Evolutionary conservation across 2,888 invertebrate species (phyloP), one percentile per base, ranked within the genome.

Genomic region (Hypselothyrea guttata): DNA sequence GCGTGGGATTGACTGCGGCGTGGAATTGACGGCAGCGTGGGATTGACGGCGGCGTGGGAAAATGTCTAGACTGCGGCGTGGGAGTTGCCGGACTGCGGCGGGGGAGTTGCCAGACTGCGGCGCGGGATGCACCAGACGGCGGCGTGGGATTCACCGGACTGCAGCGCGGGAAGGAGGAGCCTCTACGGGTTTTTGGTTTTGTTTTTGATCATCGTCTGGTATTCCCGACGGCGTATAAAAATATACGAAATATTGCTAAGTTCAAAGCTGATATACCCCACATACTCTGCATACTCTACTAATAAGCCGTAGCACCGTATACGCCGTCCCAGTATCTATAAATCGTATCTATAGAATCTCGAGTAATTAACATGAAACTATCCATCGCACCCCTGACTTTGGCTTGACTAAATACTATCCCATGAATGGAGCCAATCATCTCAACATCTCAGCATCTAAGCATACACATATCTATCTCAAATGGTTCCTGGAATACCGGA

Each of bases 401-500:
- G 22, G 5, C 22, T 22, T 22, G 22, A 22, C 22, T 22, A 60
- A 56, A 53, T 56, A 52, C 33, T 37, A 53, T 16, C 47, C 55
- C 68, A 56, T 61, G 49, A 38, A 18, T 62, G 81, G 81, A 71
- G 61, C 54, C 53, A 53, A 64, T 65, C 84, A 79, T 81, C n/a
- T n/a, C n/a, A n/a, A n/a, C 71, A 75, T 64, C 54, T 55, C 51
- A 48, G 45, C 62, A 72, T 70, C 48, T 58, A 55, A 52, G 48
- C 52, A 53, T 46, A 38, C 35, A 34, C 37, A 57, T 49, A 51
- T 33, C 49, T 40, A 51, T 44, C 53, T 51, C 41, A 35, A 33
- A 42, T 35, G 38, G 58, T 77, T 81, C 75, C 84, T 81, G 84
- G 79, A 84, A 84, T 79, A 79, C 79, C 79, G 82, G 82, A 84